phyloP scores from a whole-genome alignment of 1,140 invertebrate genomes.

The Drosophila nasuta region DNA sequence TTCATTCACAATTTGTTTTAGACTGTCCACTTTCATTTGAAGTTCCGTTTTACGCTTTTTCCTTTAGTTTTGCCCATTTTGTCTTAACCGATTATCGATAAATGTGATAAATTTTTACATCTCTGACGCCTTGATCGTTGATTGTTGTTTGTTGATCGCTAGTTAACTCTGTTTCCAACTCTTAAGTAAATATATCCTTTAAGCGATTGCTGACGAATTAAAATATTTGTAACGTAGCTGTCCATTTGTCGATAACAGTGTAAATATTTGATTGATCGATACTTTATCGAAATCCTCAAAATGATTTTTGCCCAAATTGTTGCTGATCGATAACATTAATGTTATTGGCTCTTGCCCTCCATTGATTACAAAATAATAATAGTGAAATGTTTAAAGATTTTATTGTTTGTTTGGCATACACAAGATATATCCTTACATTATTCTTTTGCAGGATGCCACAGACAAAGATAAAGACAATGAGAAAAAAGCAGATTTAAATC shows the following conservation, averaged over 20 bases:
- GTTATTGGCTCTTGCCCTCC: neutral
- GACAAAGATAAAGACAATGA: conserved; percentile 66
- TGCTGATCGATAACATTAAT: neutral
- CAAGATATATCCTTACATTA: conserved; percentile 57
- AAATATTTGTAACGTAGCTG: no score
- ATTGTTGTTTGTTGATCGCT: conserved; percentile 6
- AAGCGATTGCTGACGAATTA: neutral
- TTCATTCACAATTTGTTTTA: neutral
- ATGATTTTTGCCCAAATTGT: neutral
- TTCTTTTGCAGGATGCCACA: conserved; percentile 83
- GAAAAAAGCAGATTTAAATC: conserved; percentile 72
- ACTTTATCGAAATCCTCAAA: neutral
- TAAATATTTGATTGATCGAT: neutral
- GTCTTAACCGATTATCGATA: neutral
- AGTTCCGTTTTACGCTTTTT: conserved; percentile 4
- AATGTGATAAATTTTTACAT: neutral
- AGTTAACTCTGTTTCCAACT: no score
- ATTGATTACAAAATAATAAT: neutral
- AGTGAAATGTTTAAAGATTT: neutral
- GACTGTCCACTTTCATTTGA: neutral
- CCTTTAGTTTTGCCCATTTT: neutral
- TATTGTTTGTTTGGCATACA: conserved; percentile 29
- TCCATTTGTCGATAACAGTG: neutral
- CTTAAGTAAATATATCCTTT: neutral
- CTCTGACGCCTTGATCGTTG: neutral